Evolutionary conservation across 1,140 invertebrate species (phyloP), one percentile per base, ranked within the genome.

Genomic region (Batillaria attramentaria): DNA sequence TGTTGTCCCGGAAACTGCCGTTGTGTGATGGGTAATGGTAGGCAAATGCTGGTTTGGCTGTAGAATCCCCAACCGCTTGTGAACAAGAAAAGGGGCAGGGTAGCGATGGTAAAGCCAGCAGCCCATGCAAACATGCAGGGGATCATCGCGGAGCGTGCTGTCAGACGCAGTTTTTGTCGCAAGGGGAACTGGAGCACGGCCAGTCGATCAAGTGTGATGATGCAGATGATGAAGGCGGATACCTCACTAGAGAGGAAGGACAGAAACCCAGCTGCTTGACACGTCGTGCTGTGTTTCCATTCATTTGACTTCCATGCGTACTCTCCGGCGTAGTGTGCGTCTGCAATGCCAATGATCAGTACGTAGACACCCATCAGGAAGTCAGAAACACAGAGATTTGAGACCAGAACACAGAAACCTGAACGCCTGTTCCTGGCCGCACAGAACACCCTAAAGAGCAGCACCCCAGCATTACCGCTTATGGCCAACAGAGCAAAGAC

Each of bases 191-290:
- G 3, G 24, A 74, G 28, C 20, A 57, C 72, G 8, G 60, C 28
- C 4, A 54, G 24, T 35, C 72, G 72, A 18, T 75, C 73, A 39
- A 75, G 35, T 13, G 73, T 75, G 37, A 75, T 75, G 18, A 75
- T 33, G 39, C 50, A 75, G 54, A 75, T 41, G 13, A 65, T 16
- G n/a, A 75, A 39, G 0, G 54, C 73, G 10, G 73, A 62, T 16
- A 60, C 57, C 41, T 75, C 50, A 20, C 54, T 75, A 18, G 73
- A 75, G 5, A 75, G 33, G 4, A 74, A 16, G 46, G n/a, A 6
- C 0, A 74, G 50, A 24, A 74, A 74, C 3, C 72, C 72, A 16
- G 72, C 50, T 1, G 39, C 3, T 16, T 6, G 54, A 24, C 72
- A 74, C 43, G 33, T 24, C 13, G 3, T 10, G 50, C 72, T 57